Evolutionary conservation across 2,888 invertebrate genomes (phyloP), one percentile per base, ranked within the genome.

Genomic region (Teinopalpus imperialis): DNA sequence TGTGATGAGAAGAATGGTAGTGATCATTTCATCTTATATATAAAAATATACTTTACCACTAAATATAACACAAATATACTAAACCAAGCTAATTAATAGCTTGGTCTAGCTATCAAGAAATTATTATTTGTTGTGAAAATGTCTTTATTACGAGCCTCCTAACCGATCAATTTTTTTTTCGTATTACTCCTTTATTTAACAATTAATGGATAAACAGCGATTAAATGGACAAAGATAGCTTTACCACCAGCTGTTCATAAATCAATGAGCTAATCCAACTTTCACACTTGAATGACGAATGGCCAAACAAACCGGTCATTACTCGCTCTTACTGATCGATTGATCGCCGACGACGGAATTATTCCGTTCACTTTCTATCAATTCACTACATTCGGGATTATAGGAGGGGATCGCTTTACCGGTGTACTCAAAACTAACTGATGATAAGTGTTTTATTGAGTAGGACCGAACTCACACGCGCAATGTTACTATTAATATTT

Each of bases 401-500:
- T 39, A 29, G 20, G 5, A 40, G 14, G 29, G 49, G 37, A 53
- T 53, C 56, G 54, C 35, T 29, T 52, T 56, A 72, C 67, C 57
- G 61, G 61, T 63, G 24, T 59, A 57, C 63, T 69, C 54, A 55
- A 67, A 66, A 66, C 57, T 64, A 59, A 65, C 54, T 57, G 59
- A 57, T 53, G 61, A 66, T 65, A 63, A 60, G 60, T 59, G 54
- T 42, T 50, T 51, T 51, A 53, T 50, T 49, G 49, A 24, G 29
- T 23, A 32, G 49, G 43, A 39, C 51, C 31, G 30, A 49, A 53
- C 52, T 24, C 24, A 43, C 44, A 24, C 9, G 37, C 2, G 4
- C 7, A n/a, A n/a, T n/a, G n/a, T n/a, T n/a, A n/a, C n/a, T n/a
- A n/a, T n/a, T n/a, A n/a, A n/a, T n/a, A n/a, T n/a, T n/a, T n/a